These are phyloP conservation scores for Rhynchotus rufescens DNA, from an alignment of 2,797 vertebrate species.

Conservation along the genomic window DNA sequence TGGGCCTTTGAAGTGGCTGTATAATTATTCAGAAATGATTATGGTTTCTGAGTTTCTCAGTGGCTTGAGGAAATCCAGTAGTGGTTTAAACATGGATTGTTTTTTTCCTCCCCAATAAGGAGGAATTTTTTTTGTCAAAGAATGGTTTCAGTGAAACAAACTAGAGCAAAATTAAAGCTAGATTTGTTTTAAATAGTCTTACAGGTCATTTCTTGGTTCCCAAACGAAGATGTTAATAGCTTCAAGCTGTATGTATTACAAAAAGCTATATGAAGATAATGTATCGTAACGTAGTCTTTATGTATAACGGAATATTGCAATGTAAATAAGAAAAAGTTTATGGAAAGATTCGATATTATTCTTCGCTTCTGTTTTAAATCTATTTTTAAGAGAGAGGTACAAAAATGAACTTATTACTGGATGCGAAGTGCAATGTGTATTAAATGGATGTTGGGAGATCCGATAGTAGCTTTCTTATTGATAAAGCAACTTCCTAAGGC, in stretches of 20 bases:
- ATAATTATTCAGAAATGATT: constrained; percentile 63
- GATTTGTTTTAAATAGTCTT: constrained; percentile 71
- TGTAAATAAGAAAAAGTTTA: constrained; percentile 87
- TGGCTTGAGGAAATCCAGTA: constrained; percentile 73
- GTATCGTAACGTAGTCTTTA: constrained; percentile 77
- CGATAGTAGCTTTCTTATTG: constrained; percentile 20
- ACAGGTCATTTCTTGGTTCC: constrained; percentile 74
- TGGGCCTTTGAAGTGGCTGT: constrained; percentile 53
- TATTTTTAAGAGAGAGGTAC: constrained; percentile 86
- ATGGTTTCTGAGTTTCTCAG: constrained; percentile 65
- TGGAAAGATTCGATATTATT: constrained; percentile 83
- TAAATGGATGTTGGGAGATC: constrained; percentile 39
- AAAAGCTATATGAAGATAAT: constrained; percentile 78
- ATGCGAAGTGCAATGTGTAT: constrained; percentile 74
- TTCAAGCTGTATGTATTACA: constrained; percentile 78
- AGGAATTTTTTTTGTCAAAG: constrained; percentile 76
- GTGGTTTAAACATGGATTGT: constrained; percentile 68
- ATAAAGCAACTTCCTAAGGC: constrained; percentile 23
- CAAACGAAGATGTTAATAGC: constrained; percentile 76
- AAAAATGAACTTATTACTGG: constrained; percentile 82
- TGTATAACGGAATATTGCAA: constrained; percentile 82
- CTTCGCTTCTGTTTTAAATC: constrained; percentile 84
- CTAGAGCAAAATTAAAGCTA: constrained; percentile 74
- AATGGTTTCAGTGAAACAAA: constrained; percentile 84
- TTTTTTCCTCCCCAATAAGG: constrained; percentile 61